These are phyloP conservation scores for Rhagonycha lutea DNA, from an alignment of 2,888 invertebrate species.

Conservation along the genomic window DNA sequence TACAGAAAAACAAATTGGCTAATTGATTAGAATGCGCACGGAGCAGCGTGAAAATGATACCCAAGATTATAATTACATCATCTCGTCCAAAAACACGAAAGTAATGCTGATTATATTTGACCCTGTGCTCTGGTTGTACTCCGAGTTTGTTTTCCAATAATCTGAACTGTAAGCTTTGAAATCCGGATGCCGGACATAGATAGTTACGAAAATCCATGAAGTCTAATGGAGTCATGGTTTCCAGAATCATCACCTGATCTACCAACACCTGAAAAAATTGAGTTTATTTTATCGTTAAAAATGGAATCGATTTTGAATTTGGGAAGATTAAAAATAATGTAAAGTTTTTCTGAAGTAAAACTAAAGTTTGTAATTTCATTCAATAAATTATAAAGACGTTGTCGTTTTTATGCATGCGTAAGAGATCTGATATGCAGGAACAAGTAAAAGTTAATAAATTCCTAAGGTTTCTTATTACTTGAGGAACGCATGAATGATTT, in stretches of 20 bases:
- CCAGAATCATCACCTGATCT: conserved; percentile 95
- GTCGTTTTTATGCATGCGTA: background rate
- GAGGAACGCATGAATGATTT: conserved; percentile 10
- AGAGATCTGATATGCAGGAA: background rate
- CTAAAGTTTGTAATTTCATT: background rate
- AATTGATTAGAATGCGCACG: background rate
- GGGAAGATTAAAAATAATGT: too few species aligned
- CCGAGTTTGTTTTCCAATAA: conserved; percentile 93
- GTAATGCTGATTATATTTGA: conserved; percentile 93
- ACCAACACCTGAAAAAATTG: conserved; percentile 75
- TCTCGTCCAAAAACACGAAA: conserved; percentile 82
- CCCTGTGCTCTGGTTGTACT: conserved; percentile 79
- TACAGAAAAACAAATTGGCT: background rate
- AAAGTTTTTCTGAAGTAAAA: too few species aligned
- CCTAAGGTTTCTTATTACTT: conserved; percentile 22
- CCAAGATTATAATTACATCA: conserved; percentile 47
- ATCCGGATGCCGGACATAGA: conserved; percentile 94
- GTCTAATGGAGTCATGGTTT: conserved; percentile 98
- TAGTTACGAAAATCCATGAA: conserved; percentile 97
- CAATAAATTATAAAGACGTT: background rate
- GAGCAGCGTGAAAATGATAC: background rate
- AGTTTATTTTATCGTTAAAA: background rate
- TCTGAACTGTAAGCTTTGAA: conserved; percentile 96
- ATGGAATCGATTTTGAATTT: background rate
- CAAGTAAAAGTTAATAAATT: conserved; percentile 16